A percentile compares a stretch with the other conserved stretches of the same genome.
phyloP scores from a whole-genome alignment of 2,888 invertebrate genomes.

The Choristoneura rosaceana region DNA sequence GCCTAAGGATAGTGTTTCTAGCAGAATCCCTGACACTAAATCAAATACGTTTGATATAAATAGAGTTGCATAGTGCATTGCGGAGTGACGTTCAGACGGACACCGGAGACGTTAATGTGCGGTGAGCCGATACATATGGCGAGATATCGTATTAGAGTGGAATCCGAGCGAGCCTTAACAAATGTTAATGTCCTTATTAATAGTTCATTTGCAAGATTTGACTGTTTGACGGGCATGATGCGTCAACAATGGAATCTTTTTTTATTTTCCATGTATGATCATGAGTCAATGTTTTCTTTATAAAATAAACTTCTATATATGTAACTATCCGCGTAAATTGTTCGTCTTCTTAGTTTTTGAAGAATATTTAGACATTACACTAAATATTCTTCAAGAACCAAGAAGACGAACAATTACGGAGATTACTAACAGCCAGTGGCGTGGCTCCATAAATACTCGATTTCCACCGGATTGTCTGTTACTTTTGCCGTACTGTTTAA shows the following conservation, averaged over 20 bases:
- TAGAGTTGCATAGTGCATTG: slow-evolving; percentile 66
- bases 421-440: not conserved
- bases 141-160: slow-evolving; percentile 66
- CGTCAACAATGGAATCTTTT: not conserved
- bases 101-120: slow-evolving; percentile 82
- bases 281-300: not conserved
- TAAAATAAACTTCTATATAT: not conserved
- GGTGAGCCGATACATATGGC: slow-evolving; percentile 82
- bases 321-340: not conserved
- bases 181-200: slow-evolving; percentile 43
- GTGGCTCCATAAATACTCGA: no score
- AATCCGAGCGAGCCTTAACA: slow-evolving; percentile 49
- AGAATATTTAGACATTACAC: not conserved
- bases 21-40: slow-evolving; percentile 19
- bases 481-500: no score
- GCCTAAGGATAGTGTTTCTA: slow-evolving; percentile 2
- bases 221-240: not conserved
- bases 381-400: no score
- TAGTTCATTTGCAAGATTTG: slow-evolving; percentile 39
- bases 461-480: no score
- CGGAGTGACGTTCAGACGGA: slow-evolving; percentile 61
- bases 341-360: not conserved
- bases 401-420: no score
- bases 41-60: slow-evolving; percentile 56
- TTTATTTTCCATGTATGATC: not conserved